A percentile compares a stretch with the other conserved stretches of the same genome.
Evolutionary conservation across 2,797 vertebrate genomes (phyloP).

Genomic region (Crax fasciolata): DNA sequence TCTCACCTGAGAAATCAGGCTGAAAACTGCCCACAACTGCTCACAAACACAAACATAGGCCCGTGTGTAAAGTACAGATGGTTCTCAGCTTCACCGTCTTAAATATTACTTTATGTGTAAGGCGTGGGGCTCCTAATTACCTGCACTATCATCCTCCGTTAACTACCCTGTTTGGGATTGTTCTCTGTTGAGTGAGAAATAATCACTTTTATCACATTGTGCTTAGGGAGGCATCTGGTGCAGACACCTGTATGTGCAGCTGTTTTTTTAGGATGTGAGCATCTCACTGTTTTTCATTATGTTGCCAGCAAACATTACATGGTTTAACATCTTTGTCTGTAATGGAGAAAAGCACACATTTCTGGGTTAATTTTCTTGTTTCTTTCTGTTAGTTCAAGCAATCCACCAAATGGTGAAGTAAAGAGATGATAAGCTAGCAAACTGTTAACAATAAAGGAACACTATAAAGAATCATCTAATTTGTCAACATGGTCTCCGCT

Average conservation of each 20-base stretch:
- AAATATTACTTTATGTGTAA: slow-evolving; percentile 30
- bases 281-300: slow-evolving; percentile 64
- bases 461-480: neutral
- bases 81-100: slow-evolving; percentile 39
- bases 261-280: slow-evolving; percentile 57
- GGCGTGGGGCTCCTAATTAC: slow-evolving; percentile 42
- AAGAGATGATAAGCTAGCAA: neutral
- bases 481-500: neutral
- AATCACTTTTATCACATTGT: slow-evolving; percentile 60
- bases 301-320: slow-evolving; percentile 8
- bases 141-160: slow-evolving; percentile 36
- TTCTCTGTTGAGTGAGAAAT: slow-evolving; percentile 50
- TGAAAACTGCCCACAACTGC: neutral
- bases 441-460: neutral
- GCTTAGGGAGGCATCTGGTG: slow-evolving; percentile 73
- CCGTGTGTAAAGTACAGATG: slow-evolving; percentile 30
- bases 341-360: slow-evolving; percentile 38
- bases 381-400: slow-evolving; percentile 28
- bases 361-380: slow-evolving; percentile 33
- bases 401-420: neutral
- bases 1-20: neutral
- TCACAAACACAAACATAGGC: neutral
- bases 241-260: slow-evolving; percentile 74
- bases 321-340: slow-evolving; percentile 52
- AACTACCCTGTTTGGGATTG: slow-evolving; percentile 53